These are phyloP conservation scores for Amphipyra tragopoginis DNA, from an alignment of 2,888 invertebrate genomes.

Conservation along the genomic window DNA sequence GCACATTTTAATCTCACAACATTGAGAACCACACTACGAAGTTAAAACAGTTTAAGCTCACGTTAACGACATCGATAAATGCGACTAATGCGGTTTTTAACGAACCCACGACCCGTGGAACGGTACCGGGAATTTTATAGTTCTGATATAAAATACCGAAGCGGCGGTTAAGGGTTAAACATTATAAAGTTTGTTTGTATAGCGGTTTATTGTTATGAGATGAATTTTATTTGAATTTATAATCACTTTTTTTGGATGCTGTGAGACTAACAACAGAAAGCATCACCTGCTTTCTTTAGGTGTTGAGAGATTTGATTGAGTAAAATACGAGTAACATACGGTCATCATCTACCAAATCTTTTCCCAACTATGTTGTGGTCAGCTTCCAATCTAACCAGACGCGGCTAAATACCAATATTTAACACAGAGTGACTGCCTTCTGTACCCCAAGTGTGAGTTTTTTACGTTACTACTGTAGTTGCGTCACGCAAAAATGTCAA, in stretches of 20 bases:
- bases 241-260: not conserved
- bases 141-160: slow-evolving; percentile 54
- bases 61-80: slow-evolving; percentile 80
- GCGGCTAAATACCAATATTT: too few species aligned
- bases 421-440: too few species aligned
- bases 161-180: slow-evolving; percentile 56
- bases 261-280: not conserved
- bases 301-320: not conserved
- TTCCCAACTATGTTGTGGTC: too few species aligned
- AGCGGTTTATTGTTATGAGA: slow-evolving; percentile 36
- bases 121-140: slow-evolving; percentile 64
- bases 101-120: slow-evolving; percentile 68
- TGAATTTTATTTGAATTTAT: slow-evolving; percentile 35
- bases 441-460: too few species aligned
- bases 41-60: slow-evolving; percentile 76
- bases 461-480: too few species aligned
- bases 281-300: not conserved
- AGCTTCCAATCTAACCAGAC: too few species aligned
- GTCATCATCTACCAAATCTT: too few species aligned
- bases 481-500: too few species aligned
- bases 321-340: too few species aligned
- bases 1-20: slow-evolving; percentile 17
- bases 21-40: slow-evolving; percentile 64
- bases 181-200: slow-evolving; percentile 44
- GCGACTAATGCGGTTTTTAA: slow-evolving; percentile 81